Base-by-base conservation (phyloP, 2,113 vertebrate species). In the Cyanoderma ruficeps region DNA sequence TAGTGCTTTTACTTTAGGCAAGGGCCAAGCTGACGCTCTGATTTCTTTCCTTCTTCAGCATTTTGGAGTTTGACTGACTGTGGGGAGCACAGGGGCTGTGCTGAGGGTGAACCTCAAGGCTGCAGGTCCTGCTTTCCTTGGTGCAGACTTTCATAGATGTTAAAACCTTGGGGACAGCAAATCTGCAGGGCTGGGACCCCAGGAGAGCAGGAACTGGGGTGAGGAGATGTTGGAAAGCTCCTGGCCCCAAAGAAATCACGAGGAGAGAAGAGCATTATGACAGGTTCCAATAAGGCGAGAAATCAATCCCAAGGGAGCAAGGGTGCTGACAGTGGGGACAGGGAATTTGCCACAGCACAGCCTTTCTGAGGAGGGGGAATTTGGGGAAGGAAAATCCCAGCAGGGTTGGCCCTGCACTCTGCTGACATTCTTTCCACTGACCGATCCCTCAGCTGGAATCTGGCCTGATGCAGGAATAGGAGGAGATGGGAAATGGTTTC, bases 391-490 rank as follows among this genome's bases (percentile, higher is more conserved):
- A 97, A 95, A 97, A 97, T 95, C 92, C 87, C 15, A 0, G 44
- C 90, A 80, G 84, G 65, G 85, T 35, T 96, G 72, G 90, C 93
- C 80, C 75, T 49, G 75, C 57, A 67, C 91, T 96, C 92, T 83
- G 87, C 96, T 85, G 88, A 95, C 95, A 97, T 98, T 97, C 97
- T 97, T 98, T 98, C 97, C 97, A 97, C 86, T 91, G 96, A 87
- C 97, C 96, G 17, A 97, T 94, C 97, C 97, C 97, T 96, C 4
- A 3, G 50, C 89, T 97, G 97, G 97, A 96, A 98, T 98, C 96
- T 77, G 81, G 79, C 84, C 80, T 9, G 47, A 65, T 93, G 92
- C 87, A 85, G 75, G 93, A 93, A 96, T 89, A 78, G 90, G 92
- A 92, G 65, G 86, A 93, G 86, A 61, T 80, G 68, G 70, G 59